These are phyloP conservation scores for Catharus bicknelli DNA, from an alignment of 2,113 vertebrate species.

Conservation along the genomic window DNA sequence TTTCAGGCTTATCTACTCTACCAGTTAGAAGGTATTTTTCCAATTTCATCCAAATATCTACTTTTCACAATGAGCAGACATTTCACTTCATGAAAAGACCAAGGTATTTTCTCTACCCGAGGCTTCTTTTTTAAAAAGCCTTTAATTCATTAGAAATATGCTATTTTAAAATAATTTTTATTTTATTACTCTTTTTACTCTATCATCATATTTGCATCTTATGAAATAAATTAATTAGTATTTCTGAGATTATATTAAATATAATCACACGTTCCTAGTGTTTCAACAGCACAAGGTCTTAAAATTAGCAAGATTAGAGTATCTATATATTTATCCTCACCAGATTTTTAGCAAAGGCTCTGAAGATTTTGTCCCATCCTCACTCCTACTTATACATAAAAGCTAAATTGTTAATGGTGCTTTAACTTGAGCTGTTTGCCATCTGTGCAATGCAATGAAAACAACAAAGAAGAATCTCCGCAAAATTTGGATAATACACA, in stretches of 20 bases:
- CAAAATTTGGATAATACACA: neutral
- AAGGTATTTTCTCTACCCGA: neutral
- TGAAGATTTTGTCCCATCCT: neutral
- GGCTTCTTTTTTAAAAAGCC: neutral
- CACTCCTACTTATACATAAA: neutral
- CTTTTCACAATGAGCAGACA: neutral
- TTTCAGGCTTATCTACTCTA: neutral
- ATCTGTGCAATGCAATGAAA: neutral
- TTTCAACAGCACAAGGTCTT: neutral
- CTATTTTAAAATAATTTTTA: neutral
- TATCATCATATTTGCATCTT: neutral
- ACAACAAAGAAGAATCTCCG: neutral
- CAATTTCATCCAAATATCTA: neutral
- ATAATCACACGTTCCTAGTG: neutral
- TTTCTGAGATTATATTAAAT: neutral
- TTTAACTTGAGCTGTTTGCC: neutral
- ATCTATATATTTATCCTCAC: neutral
- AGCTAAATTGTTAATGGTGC: neutral
- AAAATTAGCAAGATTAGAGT: neutral
- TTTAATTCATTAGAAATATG: neutral
- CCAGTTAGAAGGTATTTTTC: neutral
- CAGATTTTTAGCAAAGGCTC: neutral
- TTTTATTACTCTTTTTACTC: neutral
- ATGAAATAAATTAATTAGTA: neutral
- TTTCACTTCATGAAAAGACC: neutral